A percentile compares a stretch with the other conserved stretches of the same genome.
Evolutionary conservation across 1,140 invertebrate genomes (phyloP).

Genomic region (Drosophila melanica): DNA sequence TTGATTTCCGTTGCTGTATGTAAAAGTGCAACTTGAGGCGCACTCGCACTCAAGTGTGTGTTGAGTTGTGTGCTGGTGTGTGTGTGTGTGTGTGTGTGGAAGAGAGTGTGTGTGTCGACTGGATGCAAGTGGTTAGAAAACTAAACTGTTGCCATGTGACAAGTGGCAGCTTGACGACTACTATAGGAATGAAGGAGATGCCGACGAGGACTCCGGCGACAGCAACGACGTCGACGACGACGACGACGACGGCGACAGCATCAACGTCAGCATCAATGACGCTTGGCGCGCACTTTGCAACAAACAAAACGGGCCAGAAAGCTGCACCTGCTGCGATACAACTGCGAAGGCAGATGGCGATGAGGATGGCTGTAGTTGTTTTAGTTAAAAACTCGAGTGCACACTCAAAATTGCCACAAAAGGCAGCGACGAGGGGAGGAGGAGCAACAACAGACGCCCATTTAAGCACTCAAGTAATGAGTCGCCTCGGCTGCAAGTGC

Average conservation of each 20-base stretch:
- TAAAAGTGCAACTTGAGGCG: conserved; percentile 80
- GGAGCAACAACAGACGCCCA: conserved; percentile 39
- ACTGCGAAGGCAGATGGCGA: conserved; percentile 36
- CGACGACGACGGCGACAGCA: conserved; percentile 16
- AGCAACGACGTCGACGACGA: conserved; percentile 5
- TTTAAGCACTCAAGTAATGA: conserved; percentile 79
- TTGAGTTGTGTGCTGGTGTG: conserved; percentile 43
- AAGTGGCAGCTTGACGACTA: conserved; percentile 78
- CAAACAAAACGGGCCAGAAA: conserved; percentile 65
- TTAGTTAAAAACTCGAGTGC: conserved; percentile 76
- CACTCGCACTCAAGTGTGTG: conserved; percentile 71
- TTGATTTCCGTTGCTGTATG: conserved; percentile 80
- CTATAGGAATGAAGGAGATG: conserved; percentile 49
- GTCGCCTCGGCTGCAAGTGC: conserved; percentile 42
- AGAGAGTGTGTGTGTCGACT: conserved; percentile 31
- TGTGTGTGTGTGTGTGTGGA: conserved; percentile 25
- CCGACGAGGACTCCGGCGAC: conserved; percentile 19
- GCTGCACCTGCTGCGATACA: conserved; percentile 38
- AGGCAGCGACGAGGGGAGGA: conserved; percentile 28
- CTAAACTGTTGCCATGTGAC: conserved; percentile 82
- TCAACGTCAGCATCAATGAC: conserved; percentile 78
- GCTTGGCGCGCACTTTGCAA: conserved; percentile 70
- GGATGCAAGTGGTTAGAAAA: conserved; percentile 71
- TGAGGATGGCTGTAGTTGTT: conserved; percentile 65
- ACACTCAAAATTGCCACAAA: conserved; percentile 76